Base-by-base conservation (phyloP, 64 coral and sea anemone species). In the Platygyra sinensis region DNA sequence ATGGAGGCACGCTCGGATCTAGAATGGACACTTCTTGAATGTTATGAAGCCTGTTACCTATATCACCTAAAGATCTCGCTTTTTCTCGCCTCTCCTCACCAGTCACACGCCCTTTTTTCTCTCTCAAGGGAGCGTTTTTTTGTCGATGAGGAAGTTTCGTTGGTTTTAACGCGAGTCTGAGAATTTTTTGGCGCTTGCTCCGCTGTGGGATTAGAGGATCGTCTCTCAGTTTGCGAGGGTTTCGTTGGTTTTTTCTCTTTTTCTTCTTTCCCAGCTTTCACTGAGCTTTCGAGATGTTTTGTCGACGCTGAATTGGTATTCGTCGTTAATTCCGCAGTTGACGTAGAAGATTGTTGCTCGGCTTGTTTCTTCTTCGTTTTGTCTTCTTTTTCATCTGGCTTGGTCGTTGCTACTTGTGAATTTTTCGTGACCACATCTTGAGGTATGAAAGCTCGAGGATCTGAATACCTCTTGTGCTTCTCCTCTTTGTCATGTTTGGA, bases 401-500 rank as follows among this genome's bases (percentile, higher is more conserved):
- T 85, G 17, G 17, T 3, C 4, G 55, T 15, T 31, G n/a, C 12
- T 10, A 2, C 15, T 14, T 36, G 59, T 4, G 54, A 31, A 62
- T 36, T 60, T 83, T 42, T 60, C 62, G 60, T 19, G 30, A 39
- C 27, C 81, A 36, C 22, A 49, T 85, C 81, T 10, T 10, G 11
- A 17, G 22, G 62, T 22, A 20, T 46, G 13, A 24, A 64, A 28
- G 33, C 9, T 85, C 62, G 36, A 16, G 42, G 81, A 52, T 85
- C 63, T 17, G 81, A 10, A n/a, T 85, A 38, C 63, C 67, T 85
- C 71, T 85, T 85, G 29, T 46, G 81, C 27, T 71, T 85, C 33
- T 85, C 81, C 46, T 85, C 81, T 25, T 85, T 85, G 67, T 85
- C 81, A n/a, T 85, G 81, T 51, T 85, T 85, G 12, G 62, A 85